These are phyloP conservation scores for Agrochola circellaris DNA, from an alignment of 2,888 invertebrate species.

Conservation along the genomic window DNA sequence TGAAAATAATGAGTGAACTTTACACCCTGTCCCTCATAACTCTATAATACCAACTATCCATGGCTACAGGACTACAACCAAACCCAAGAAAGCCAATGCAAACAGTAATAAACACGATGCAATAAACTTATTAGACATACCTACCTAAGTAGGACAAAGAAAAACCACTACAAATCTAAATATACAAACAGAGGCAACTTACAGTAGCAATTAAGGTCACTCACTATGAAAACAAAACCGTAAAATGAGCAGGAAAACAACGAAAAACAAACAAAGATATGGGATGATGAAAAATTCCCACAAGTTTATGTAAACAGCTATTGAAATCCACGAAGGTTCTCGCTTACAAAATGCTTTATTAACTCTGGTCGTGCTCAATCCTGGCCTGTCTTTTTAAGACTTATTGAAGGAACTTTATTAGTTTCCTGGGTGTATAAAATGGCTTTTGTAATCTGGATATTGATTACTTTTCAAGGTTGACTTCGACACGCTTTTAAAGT, in stretches of 20 bases:
- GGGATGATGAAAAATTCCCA: constrained; percentile 34
- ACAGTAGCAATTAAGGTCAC: constrained; percentile 24
- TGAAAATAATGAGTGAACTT: too few relatives aligned
- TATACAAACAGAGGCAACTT: constrained; percentile 18
- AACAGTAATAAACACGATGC: constrained; percentile 3
- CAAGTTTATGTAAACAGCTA: constrained; percentile 29
- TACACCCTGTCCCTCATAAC: too few relatives aligned
- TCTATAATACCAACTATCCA: too few relatives aligned
- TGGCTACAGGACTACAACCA: neutral
- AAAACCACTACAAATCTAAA: constrained; percentile 2
- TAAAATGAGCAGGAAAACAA: constrained; percentile 14
- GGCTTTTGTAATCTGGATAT: neutral
- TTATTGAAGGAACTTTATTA: constrained; percentile 24
- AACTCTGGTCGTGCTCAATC: constrained; percentile 1
- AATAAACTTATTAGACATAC: neutral
- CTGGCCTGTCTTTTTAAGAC: neutral
- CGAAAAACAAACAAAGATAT: constrained; percentile 24
- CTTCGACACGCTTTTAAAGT: neutral
- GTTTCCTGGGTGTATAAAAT: neutral
- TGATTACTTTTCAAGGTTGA: neutral
- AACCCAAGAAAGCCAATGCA: neutral
- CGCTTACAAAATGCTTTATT: constrained; percentile 37
- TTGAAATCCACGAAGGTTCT: constrained; percentile 22
- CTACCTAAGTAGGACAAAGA: constrained; percentile 4
- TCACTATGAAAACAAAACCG: constrained; percentile 24